Evolutionary conservation across 2,888 invertebrate genomes (phyloP).

Genomic region (Adineta ricciae): DNA sequence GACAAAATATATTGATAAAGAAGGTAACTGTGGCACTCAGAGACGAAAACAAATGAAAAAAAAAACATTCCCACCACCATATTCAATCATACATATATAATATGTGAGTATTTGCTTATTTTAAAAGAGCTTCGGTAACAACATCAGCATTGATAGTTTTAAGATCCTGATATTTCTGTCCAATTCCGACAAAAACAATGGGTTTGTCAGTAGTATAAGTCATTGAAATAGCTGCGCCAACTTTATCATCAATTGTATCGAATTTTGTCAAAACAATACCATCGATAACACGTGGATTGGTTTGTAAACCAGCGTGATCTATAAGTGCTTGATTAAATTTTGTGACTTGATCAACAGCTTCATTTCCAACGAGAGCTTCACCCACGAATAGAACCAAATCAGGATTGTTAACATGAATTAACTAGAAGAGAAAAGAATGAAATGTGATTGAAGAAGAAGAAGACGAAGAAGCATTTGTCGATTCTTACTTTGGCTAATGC

Average conservation of each 20-base stretch:
- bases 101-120: conserved; percentile 38
- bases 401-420: conserved; percentile 92
- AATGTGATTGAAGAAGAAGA: too few species aligned
- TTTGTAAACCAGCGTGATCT: conserved; percentile 62
- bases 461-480: too few species aligned
- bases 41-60: not conserved
- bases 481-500: conserved; percentile 68
- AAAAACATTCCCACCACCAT: not conserved
- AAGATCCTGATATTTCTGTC: conserved; percentile 94
- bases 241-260: conserved; percentile 97
- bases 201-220: conserved; percentile 99
- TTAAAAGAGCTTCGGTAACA: conserved; percentile 74
- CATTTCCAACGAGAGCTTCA: conserved; percentile 97
- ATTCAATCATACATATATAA: not conserved
- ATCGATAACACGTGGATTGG: conserved; percentile 76
- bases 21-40: not conserved
- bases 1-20: conserved; percentile 5
- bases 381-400: conserved; percentile 98
- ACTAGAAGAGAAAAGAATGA: conserved; percentile 36
- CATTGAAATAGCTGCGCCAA: conserved; percentile 99
- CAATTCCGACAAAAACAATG: conserved; percentile 95
- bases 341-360: conserved; percentile 94
- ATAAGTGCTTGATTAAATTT: conserved; percentile 97
- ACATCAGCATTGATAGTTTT: conserved; percentile 89
- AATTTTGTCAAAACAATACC: conserved; percentile 98